phyloP scores from a whole-genome alignment of 2,797 vertebrate genomes.

The Knipowitschia caucasica region DNA sequence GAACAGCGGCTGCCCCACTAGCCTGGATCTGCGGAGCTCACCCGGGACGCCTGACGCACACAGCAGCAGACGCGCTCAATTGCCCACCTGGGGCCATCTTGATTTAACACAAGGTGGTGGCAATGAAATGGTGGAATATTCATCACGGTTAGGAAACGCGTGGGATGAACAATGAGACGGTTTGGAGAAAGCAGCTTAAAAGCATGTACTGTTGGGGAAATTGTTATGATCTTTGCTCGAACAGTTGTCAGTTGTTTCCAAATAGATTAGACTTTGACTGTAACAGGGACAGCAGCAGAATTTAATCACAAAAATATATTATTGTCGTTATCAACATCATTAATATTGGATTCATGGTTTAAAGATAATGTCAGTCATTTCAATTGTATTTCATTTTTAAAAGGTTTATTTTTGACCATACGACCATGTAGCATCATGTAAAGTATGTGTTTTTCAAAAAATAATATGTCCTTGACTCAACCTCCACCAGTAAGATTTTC shows the following conservation, averaged over 20 bases:
- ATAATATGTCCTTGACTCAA: too few relatives aligned
- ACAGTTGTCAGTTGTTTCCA: background rate
- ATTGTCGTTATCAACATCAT: too few relatives aligned
- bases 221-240: background rate
- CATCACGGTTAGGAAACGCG: conserved; percentile 13
- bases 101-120: conserved; percentile 30
- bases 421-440: too few relatives aligned
- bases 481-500: too few relatives aligned
- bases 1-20: conserved; percentile 51
- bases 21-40: conserved; percentile 50
- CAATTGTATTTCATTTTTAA: too few relatives aligned
- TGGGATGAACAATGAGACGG: conserved; percentile 8
- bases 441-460: too few relatives aligned
- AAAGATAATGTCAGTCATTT: too few relatives aligned
- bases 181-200: background rate
- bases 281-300: too few relatives aligned
- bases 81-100: conserved; percentile 45
- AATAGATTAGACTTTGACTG: too few relatives aligned
- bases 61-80: conserved; percentile 22
- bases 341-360: too few relatives aligned
- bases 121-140: conserved; percentile 22
- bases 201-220: background rate
- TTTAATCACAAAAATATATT: too few relatives aligned
- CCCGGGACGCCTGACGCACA: conserved; percentile 34
- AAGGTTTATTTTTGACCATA: too few relatives aligned